Base-by-base conservation (phyloP, 2,113 vertebrate genomes). In the Halichoerus grypus region DNA sequence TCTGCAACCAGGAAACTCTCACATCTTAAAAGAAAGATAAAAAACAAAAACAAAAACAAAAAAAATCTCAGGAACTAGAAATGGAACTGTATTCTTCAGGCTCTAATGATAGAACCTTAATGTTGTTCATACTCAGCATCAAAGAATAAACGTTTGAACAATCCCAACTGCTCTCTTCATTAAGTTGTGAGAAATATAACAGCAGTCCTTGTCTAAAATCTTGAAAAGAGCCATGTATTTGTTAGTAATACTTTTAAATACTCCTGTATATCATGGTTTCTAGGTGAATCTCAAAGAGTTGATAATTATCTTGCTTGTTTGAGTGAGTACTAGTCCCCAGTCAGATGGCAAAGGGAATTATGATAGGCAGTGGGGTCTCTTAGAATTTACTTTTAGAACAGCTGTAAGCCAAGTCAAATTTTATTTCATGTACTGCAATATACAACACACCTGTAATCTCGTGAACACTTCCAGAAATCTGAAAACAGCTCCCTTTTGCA, bases 1-100 rank as follows among this genome's bases (percentile, higher is more conserved):
- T 1, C 28, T 55, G 13, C 19, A 94, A 31, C 74, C 36, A 91
- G 28, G 19, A 82, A 95, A 57, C 8, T 39, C 76, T 87, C 59
- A 79, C 3, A 51, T 90, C 36, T 94, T 95, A 65, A 97, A 97
- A 81, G 63, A 63, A 86, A 92, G 9, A 12, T 94, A 33, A 49
- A 42, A 14, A 88, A 74, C 71, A 74, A 74, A 74, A 46, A 46
- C 24, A 65, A 65, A 15, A 65, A 14, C 28, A 51, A 49, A 51
- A 85, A 65, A 91, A n/a, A n/a, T 19, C 1, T 59, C 57, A 81
- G 13, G 3, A 79, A 77, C 11, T 69, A 72, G n/a, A 94, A 81
- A 63, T 87, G 74, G 61, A 92, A 19, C 39, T 51, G 11, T 81
- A 63, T 81, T 28, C 9, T 88, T 71, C 46, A 85, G 1, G 4